Percentiles rank a stretch among this genome's conserved stretches.
Conservation (phyloP, 2,888 invertebrate species). For the Lithophane ornitopus region DNA sequence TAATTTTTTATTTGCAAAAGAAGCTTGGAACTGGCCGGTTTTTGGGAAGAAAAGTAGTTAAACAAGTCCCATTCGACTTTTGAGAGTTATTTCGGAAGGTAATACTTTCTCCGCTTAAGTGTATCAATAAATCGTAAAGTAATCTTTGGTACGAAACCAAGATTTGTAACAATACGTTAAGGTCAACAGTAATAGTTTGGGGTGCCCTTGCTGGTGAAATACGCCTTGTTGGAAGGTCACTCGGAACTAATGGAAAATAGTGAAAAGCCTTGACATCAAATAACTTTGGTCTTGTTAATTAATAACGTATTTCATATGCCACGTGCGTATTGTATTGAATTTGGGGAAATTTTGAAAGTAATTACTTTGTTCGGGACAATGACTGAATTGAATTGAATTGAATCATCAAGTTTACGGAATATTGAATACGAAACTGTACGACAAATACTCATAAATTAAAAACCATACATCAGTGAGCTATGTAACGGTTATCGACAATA, state of each 20-base stretch:
- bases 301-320: conserved; percentile 31
- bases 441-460: not conserved
- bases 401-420: not conserved
- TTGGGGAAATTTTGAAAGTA: conserved; percentile 25
- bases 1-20: conserved; percentile 37
- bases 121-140: conserved; percentile 35
- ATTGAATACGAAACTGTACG: not conserved
- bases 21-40: not conserved
- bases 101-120: conserved; percentile 32
- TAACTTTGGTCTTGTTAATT: conserved; percentile 47
- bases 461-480: not conserved
- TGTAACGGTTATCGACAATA: not conserved
- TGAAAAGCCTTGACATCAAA: conserved; percentile 56
- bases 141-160: conserved; percentile 38
- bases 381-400: not conserved
- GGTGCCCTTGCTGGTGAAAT: conserved; percentile 59
- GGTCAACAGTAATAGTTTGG: conserved; percentile 48
- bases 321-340: conserved; percentile 26
- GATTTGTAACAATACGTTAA: conserved; percentile 52
- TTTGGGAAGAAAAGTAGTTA: conserved; percentile 4
- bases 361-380: conserved; percentile 12
- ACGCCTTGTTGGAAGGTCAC: conserved; percentile 49
- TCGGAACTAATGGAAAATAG: conserved; percentile 54
- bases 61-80: not conserved
- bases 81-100: conserved; percentile 11